Evolutionary conservation across 2,888 invertebrate species (phyloP).

Genomic region (Schizotus pectinicornis): DNA sequence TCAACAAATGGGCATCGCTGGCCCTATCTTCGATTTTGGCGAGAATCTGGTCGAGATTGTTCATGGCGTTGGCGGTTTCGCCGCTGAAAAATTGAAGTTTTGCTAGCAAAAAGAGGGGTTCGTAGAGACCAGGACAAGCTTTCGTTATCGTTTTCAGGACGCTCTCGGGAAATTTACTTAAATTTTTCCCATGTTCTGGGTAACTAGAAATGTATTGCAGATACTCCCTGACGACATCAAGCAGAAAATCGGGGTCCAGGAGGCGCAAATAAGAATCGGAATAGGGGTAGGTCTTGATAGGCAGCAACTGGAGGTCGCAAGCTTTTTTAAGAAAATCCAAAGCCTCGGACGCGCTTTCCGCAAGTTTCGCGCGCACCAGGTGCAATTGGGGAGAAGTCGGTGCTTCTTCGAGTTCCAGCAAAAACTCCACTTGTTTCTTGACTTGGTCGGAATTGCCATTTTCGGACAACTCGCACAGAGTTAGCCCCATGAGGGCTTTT

Average conservation of each 20-base stretch:
- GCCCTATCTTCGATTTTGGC: slow-evolving; percentile 78
- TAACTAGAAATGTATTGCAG: slow-evolving; percentile 71
- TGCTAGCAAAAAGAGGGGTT: slow-evolving; percentile 73
- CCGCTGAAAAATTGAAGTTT: slow-evolving; percentile 83
- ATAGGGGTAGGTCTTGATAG: slow-evolving; percentile 66
- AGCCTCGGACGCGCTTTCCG: slow-evolving; percentile 63
- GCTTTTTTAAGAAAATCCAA: slow-evolving; percentile 69
- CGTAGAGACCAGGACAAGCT: slow-evolving; percentile 81
- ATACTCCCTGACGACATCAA: slow-evolving; percentile 79
- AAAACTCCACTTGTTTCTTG: slow-evolving; percentile 83
- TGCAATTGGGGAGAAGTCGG: slow-evolving; percentile 69
- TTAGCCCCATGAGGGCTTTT: slow-evolving; percentile 79
- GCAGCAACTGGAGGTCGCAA: slow-evolving; percentile 62
- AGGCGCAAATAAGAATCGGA: slow-evolving; percentile 76
- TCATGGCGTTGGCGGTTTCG: slow-evolving; percentile 74
- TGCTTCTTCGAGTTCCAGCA: slow-evolving; percentile 79
- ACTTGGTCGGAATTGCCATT: slow-evolving; percentile 76
- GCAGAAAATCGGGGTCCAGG: slow-evolving; percentile 85
- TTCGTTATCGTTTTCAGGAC: slow-evolving; percentile 76
- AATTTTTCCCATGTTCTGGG: slow-evolving; percentile 20
- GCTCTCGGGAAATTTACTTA: slow-evolving; percentile 66
- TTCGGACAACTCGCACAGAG: slow-evolving; percentile 80
- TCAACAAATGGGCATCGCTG: slow-evolving; percentile 82
- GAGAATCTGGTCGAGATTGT: slow-evolving; percentile 73
- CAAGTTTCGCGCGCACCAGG: slow-evolving; percentile 72